A percentile compares a stretch with the other conserved stretches of the same genome.
Evolutionary conservation across 2,888 invertebrate genomes (phyloP).

Genomic region (Drosophila emarginata): DNA sequence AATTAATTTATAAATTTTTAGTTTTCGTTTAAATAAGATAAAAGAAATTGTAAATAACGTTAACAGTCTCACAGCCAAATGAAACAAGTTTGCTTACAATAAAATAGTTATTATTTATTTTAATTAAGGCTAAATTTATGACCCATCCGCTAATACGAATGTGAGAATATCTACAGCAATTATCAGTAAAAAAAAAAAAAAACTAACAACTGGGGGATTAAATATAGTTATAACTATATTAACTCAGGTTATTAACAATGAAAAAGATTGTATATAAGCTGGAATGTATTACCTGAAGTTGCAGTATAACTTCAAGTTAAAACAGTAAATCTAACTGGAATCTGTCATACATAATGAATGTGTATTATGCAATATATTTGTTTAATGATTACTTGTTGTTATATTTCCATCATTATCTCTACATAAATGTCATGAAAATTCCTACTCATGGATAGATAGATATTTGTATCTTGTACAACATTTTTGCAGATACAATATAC

Average conservation of each 20-base stretch:
- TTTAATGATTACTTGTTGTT: neutral
- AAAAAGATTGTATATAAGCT: neutral
- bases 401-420: neutral
- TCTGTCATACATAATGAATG: neutral
- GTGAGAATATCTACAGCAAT: no score
- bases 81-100: no score
- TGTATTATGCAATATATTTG: neutral
- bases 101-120: no score
- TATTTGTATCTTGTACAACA: neutral
- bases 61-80: no score
- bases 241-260: neutral
- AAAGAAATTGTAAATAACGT: no score
- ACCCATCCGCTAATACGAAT: no score
- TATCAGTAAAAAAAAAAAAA: no score
- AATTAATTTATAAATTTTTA: no score
- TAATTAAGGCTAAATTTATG: no score
- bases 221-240: no score
- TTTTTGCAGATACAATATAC: constrained; percentile 24
- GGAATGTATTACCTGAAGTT: neutral
- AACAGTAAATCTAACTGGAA: neutral
- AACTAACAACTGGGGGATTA: no score
- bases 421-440: constrained; percentile 1
- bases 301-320: neutral
- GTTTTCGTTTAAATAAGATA: no score
- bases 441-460: neutral